Conservation (phyloP, 2,113 vertebrate species). For the Benitochromis conjunctus region DNA sequence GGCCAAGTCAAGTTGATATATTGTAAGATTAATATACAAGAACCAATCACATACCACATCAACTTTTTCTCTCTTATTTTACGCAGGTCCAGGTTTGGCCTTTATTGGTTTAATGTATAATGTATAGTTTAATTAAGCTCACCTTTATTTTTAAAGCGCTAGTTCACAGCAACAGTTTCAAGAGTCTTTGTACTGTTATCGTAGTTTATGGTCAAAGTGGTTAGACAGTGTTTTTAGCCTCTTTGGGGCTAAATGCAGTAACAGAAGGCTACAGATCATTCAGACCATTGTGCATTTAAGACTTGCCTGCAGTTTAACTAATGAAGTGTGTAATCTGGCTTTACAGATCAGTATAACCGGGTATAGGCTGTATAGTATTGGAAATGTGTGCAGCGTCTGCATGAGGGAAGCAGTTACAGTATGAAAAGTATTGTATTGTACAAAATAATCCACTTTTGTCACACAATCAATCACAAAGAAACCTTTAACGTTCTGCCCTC, state of each 20-base stretch:
- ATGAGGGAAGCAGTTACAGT: neutral
- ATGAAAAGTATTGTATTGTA: neutral
- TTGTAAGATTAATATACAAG: too few species aligned
- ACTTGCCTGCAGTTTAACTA: neutral
- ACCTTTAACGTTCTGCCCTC: neutral
- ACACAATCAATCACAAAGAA: neutral
- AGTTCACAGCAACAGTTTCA: neutral
- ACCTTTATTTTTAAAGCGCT: accelerated
- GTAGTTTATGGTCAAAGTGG: neutral
- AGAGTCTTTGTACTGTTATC: neutral
- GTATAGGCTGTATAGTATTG: neutral
- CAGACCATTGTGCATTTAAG: neutral
- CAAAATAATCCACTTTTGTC: neutral
- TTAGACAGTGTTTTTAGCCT: neutral
- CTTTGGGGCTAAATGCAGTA: neutral
- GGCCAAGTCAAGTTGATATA: conserved; percentile 44
- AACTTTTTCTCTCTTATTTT: too few species aligned
- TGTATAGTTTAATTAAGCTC: neutral
- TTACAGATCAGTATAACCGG: neutral
- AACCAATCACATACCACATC: too few species aligned
- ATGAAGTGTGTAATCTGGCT: neutral
- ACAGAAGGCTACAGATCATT: neutral
- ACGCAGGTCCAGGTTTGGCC: conserved; percentile 61
- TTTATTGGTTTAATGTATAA: conserved; percentile 36
- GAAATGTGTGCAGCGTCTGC: neutral